Evolutionary conservation across 2,797 vertebrate genomes (phyloP).

Genomic region (Danio aesculapii): DNA sequence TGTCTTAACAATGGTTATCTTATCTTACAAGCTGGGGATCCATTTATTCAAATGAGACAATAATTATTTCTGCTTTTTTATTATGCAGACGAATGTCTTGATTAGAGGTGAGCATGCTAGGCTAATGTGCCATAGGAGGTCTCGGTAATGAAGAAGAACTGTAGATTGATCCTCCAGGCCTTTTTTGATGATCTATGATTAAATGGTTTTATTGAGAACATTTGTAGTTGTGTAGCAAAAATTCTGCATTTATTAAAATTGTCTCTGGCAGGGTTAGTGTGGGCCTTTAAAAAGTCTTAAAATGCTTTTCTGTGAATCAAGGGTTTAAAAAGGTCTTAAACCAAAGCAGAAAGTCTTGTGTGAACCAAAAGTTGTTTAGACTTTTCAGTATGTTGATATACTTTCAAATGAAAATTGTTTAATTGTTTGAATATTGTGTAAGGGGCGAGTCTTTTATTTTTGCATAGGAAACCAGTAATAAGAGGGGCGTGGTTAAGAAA

Average conservation of each 20-base stretch:
- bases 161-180: neutral
- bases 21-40: slow-evolving; percentile 19
- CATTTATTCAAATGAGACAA: slow-evolving; percentile 42
- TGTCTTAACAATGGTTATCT: slow-evolving; percentile 33
- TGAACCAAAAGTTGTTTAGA: too few species aligned
- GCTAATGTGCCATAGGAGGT: slow-evolving; percentile 15
- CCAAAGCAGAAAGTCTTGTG: too few species aligned
- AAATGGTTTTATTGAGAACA: neutral
- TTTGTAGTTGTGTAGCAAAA: neutral
- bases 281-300: too few species aligned
- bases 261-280: neutral
- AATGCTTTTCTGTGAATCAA: too few species aligned
- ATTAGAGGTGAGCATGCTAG: neutral
- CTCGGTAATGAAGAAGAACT: neutral
- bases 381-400: too few species aligned
- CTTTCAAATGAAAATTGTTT: too few species aligned
- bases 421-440: too few species aligned
- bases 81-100: slow-evolving; percentile 34
- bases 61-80: slow-evolving; percentile 54
- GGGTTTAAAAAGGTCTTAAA: too few species aligned
- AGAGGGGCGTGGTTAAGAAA: too few species aligned
- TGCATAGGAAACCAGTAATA: too few species aligned
- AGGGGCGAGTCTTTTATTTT: too few species aligned
- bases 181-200: slow-evolving; percentile 4
- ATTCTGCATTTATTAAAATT: neutral